These are phyloP conservation scores for Drosophila putrida DNA, from an alignment of 2,888 invertebrate species.

Conservation along the genomic window DNA sequence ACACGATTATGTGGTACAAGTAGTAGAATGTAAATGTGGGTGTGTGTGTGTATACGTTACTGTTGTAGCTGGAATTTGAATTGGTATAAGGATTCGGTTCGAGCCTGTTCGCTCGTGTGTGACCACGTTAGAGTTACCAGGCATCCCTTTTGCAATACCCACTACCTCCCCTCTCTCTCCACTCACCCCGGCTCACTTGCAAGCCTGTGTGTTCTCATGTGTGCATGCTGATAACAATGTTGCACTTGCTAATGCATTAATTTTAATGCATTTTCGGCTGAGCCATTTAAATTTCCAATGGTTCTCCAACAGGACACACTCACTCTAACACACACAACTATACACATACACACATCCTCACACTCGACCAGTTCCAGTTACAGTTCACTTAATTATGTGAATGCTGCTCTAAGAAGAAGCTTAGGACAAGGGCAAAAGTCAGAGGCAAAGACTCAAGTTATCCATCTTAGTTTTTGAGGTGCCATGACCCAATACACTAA, in stretches of 20 bases:
- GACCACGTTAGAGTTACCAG: slow-evolving; percentile 66
- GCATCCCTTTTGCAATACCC: neutral
- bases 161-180: neutral
- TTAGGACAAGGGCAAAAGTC: slow-evolving; percentile 52
- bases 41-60: slow-evolving; percentile 33
- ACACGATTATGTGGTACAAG: slow-evolving; percentile 9
- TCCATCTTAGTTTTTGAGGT: slow-evolving; percentile 75
- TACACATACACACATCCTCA: neutral
- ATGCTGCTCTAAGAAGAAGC: slow-evolving; percentile 39
- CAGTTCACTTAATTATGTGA: slow-evolving; percentile 74
- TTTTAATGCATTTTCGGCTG: slow-evolving; percentile 76
- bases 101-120: slow-evolving; percentile 72
- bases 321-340: slow-evolving; percentile 4
- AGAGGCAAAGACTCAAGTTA: slow-evolving; percentile 61
- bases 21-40: neutral
- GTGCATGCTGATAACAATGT: slow-evolving; percentile 80
- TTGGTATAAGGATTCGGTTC: slow-evolving; percentile 34
- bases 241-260: slow-evolving; percentile 80
- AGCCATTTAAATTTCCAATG: slow-evolving; percentile 50
- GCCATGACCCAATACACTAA: slow-evolving; percentile 33
- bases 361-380: slow-evolving; percentile 36
- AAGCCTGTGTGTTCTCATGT: slow-evolving; percentile 71
- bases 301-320: slow-evolving; percentile 23
- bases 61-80: slow-evolving; percentile 47
- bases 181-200: neutral